These are phyloP conservation scores for Rhodophaea formosa DNA, from an alignment of 2,888 invertebrate species.

Conservation along the genomic window DNA sequence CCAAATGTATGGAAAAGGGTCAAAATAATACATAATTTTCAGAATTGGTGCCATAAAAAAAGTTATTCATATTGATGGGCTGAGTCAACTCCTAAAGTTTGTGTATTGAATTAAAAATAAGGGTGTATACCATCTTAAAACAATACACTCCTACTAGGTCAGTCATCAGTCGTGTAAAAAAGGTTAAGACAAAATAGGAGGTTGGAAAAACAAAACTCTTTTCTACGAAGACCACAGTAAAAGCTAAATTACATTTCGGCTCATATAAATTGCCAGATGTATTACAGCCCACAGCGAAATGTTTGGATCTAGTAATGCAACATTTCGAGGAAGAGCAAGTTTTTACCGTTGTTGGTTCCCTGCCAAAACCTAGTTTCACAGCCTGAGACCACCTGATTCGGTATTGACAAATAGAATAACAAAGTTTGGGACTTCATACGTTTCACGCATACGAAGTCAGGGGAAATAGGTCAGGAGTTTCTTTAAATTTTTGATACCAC, in stretches of 20 bases:
- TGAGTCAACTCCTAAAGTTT: too few relatives aligned
- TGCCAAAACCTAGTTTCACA: slow-evolving; percentile 13
- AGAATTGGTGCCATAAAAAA: too few relatives aligned
- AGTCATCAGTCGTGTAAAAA: too few relatives aligned
- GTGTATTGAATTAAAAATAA: too few relatives aligned
- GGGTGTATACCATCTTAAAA: too few relatives aligned
- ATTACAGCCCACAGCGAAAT: slow-evolving; percentile 9
- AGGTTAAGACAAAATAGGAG: too few relatives aligned
- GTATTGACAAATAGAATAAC: slow-evolving; percentile 14
- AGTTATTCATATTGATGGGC: too few relatives aligned
- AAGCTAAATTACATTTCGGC: not conserved
- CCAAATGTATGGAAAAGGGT: too few relatives aligned
- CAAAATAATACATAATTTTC: too few relatives aligned
- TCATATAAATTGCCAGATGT: slow-evolving; percentile 6
- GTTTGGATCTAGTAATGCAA: not conserved
- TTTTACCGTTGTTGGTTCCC: slow-evolving; percentile 1
- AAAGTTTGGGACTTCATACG: slow-evolving; percentile 5
- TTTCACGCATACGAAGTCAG: slow-evolving; percentile 2
- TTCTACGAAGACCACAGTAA: not conserved
- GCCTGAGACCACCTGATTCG: slow-evolving; percentile 12
- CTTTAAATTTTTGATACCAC: not conserved
- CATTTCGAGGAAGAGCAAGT: not conserved
- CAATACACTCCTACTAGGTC: too few relatives aligned
- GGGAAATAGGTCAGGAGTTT: not conserved
- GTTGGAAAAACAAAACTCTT: too few relatives aligned